phyloP scores from a whole-genome alignment of 92 coral and sea anemone genomes.

The Scolanthus callimorphus region DNA sequence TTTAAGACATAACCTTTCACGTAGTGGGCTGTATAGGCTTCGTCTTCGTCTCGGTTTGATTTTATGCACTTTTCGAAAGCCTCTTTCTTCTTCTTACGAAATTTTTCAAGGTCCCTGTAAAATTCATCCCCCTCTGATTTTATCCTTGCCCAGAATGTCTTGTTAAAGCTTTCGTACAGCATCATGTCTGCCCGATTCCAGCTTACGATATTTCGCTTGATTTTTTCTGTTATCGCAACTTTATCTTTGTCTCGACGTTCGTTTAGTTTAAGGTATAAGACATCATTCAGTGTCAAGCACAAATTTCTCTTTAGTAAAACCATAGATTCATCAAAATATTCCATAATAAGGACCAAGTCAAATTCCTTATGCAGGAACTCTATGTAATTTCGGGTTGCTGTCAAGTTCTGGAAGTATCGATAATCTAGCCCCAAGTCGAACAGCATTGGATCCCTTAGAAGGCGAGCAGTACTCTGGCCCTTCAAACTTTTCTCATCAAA shows the following conservation, averaged over 20 bases:
- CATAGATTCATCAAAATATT: conserved; percentile 75
- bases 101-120: conserved; percentile 42
- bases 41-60: not conserved
- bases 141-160: conserved; percentile 57
- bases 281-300: conserved; percentile 59
- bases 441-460: conserved; percentile 55
- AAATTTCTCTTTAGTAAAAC: conserved; percentile 60
- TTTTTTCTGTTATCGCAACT: conserved; percentile 10
- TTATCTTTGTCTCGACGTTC: conserved; percentile 21
- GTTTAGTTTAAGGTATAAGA: conserved; percentile 64
- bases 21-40: conserved; percentile 21
- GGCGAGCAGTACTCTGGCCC: conserved; percentile 2
- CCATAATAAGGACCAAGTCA: conserved; percentile 62
- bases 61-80: conserved; percentile 13
- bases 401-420: conserved; percentile 27
- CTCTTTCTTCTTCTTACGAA: conserved; percentile 21
- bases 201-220: conserved; percentile 15
- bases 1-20: conserved; percentile 35
- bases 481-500: too few species aligned
- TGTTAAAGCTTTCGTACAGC: conserved; percentile 50
- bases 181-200: conserved; percentile 63
- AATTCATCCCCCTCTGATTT: conserved; percentile 48
- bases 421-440: conserved; percentile 66
- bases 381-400: conserved; percentile 34
- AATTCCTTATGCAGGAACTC: conserved; percentile 40